Percentiles rank a stretch among this genome's conserved stretches.
These are phyloP conservation scores for Caiman crocodilus DNA, from an alignment of 2,797 vertebrate species.

Conservation along the genomic window DNA sequence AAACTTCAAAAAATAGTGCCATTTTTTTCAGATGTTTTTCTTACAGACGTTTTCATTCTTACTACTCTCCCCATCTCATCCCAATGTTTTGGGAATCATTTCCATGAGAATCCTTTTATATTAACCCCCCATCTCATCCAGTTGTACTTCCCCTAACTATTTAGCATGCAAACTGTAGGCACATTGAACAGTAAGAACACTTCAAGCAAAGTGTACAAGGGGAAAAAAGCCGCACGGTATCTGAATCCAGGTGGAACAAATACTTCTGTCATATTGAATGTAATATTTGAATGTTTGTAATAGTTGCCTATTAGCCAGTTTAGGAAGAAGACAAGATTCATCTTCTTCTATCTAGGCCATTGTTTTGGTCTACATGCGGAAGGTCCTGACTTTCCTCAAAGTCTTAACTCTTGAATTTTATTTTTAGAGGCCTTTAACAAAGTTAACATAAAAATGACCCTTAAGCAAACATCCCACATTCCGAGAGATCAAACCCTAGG, in stretches of 20 bases:
- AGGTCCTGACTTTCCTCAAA: too few species aligned
- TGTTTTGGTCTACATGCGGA: too few species aligned
- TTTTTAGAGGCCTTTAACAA: too few species aligned
- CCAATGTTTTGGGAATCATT: background rate
- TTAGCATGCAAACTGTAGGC: background rate
- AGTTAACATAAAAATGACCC: too few species aligned
- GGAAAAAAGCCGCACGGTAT: background rate
- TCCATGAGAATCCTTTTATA: background rate
- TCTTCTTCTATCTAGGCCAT: too few species aligned
- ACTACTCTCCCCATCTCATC: background rate
- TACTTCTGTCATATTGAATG: too few species aligned
- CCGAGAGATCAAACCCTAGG: too few species aligned
- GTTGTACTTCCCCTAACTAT: background rate
- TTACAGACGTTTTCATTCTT: background rate
- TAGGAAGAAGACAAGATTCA: too few species aligned
- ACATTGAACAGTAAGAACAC: background rate
- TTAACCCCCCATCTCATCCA: background rate
- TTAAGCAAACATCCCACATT: too few species aligned
- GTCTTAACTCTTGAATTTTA: too few species aligned
- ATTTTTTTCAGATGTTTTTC: slow-evolving; percentile 1
- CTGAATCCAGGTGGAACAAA: background rate
- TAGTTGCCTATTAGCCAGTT: too few species aligned
- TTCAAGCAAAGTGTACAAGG: background rate
- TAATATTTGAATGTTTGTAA: too few species aligned
- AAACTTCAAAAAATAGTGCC: background rate